Evolutionary conservation across 2,888 invertebrate genomes (phyloP).

Genomic region (Xylophagus ater): DNA sequence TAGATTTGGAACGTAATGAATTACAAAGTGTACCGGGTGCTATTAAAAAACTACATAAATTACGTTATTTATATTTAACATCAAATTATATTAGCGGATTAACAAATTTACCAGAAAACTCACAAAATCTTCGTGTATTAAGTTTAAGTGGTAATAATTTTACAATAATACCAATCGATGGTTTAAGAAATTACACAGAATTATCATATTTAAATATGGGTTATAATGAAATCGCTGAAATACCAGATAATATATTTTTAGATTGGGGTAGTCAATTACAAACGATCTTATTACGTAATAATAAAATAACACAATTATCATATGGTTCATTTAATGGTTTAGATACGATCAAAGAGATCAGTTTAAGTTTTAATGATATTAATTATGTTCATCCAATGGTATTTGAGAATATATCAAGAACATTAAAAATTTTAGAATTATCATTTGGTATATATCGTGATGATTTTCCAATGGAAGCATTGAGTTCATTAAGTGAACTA

Average conservation of each 20-base stretch:
- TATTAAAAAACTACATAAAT: slow-evolving; percentile 51
- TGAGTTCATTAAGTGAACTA: slow-evolving; percentile 60
- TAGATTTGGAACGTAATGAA: slow-evolving; percentile 73
- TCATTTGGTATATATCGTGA: slow-evolving; percentile 77
- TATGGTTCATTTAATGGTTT: slow-evolving; percentile 61
- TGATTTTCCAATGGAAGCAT: slow-evolving; percentile 62
- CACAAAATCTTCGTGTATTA: slow-evolving; percentile 55
- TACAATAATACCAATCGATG: slow-evolving; percentile 55
- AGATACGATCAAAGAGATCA: slow-evolving; percentile 71
- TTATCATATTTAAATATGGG: slow-evolving; percentile 80
- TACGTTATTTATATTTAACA: slow-evolving; percentile 73
- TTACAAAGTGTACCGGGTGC: slow-evolving; percentile 59
- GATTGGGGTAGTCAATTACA: slow-evolving; percentile 70
- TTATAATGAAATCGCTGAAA: slow-evolving; percentile 72
- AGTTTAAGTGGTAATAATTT: slow-evolving; percentile 74
- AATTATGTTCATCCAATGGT: slow-evolving; percentile 70
- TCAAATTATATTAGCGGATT: slow-evolving; percentile 61
- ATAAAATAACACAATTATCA: slow-evolving; percentile 63
- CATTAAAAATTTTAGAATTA: slow-evolving; percentile 70
- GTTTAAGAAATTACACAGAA: slow-evolving; percentile 59
- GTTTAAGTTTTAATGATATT: slow-evolving; percentile 83
- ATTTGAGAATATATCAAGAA: slow-evolving; percentile 63
- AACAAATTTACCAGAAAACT: slow-evolving; percentile 44
- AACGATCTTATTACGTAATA: slow-evolving; percentile 72
- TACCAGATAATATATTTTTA: slow-evolving; percentile 63